These are phyloP conservation scores for Mormyrops boulengeri DNA, from an alignment of 2,797 vertebrate species.

Conservation along the genomic window DNA sequence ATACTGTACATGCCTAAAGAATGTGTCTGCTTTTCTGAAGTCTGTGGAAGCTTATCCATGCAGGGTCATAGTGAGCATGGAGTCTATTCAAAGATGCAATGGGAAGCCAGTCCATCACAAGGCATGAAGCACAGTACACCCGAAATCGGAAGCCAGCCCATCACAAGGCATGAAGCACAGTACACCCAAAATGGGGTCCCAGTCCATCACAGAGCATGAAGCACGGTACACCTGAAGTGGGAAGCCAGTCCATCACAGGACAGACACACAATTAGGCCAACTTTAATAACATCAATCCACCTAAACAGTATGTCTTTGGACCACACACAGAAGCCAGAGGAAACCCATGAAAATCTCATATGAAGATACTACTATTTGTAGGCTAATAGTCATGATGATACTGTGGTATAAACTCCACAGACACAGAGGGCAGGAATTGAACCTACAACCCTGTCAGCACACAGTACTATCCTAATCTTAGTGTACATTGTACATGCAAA, in stretches of 20 bases:
- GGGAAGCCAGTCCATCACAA: background rate
- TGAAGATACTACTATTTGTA: background rate
- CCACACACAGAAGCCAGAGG: background rate
- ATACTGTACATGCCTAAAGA: background rate
- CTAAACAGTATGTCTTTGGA: background rate
- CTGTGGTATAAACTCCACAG: background rate
- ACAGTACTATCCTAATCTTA: constrained; percentile 1
- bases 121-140: background rate
- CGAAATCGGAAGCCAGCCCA: background rate
- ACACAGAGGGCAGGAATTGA: background rate
- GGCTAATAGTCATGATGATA: background rate
- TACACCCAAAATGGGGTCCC: background rate
- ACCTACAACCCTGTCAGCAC: background rate
- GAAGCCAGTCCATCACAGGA: background rate
- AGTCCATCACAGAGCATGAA: background rate
- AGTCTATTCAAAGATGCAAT: background rate
- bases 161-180: background rate
- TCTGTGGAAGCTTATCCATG: background rate
- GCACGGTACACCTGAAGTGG: background rate
- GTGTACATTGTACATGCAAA: background rate
- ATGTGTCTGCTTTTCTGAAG: background rate
- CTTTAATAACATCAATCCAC: background rate
- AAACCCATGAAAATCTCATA: background rate
- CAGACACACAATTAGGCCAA: background rate
- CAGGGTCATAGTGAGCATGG: background rate